Evolutionary conservation across 2,797 vertebrate species (phyloP).

Genomic region (Microtus obscurus): DNA sequence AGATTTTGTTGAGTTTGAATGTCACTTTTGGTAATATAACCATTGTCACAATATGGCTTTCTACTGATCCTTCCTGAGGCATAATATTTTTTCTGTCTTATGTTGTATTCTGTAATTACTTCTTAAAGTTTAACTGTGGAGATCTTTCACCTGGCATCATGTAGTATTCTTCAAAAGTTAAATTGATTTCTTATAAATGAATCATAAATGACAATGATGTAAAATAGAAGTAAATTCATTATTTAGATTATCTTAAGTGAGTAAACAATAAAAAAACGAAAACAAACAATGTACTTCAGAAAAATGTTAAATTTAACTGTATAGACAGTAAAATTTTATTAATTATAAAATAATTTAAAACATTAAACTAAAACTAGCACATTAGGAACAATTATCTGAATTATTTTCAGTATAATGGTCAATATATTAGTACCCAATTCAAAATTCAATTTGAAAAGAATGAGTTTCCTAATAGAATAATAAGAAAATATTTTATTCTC

Average conservation of each 20-base stretch:
- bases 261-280: not conserved
- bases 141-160: not conserved
- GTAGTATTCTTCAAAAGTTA: not conserved
- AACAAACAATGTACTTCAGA: not conserved
- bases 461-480: not conserved
- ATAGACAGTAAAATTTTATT: not conserved
- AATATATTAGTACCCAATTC: not conserved
- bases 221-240: slow-evolving; percentile 12
- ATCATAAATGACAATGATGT: not conserved
- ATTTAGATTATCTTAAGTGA: not conserved
- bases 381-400: not conserved
- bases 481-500: not conserved
- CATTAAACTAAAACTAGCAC: not conserved
- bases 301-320: not conserved
- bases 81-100: not conserved
- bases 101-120: not conserved
- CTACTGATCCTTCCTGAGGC: not conserved
- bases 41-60: not conserved
- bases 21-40: not conserved
- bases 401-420: not conserved
- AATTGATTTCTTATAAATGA: not conserved
- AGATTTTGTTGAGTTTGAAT: not conserved
- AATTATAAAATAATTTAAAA: not conserved
- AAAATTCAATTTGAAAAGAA: not conserved
- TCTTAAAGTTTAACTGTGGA: not conserved